These are phyloP conservation scores for Drosophila dunni DNA, from an alignment of 1,140 invertebrate genomes.

Conservation along the genomic window DNA sequence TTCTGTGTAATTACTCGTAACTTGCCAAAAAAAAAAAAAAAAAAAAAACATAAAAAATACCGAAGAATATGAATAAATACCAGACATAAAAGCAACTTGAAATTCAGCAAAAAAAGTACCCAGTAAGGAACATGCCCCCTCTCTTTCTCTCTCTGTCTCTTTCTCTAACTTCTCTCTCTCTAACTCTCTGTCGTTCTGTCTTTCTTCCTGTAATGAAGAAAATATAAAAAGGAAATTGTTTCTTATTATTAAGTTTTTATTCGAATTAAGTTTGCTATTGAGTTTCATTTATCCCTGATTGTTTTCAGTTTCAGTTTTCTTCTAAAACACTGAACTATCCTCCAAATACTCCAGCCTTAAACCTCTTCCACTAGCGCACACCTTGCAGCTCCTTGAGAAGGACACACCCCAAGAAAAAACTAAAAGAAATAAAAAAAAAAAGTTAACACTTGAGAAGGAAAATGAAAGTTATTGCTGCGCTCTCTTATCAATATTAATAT, in stretches of 20 bases:
- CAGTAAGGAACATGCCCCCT: slow-evolving; percentile 47
- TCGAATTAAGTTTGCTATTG: slow-evolving; percentile 13
- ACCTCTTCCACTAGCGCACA: slow-evolving; percentile 33
- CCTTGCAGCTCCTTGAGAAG: slow-evolving; percentile 28
- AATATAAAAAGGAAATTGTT: neutral
- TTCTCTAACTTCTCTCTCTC: slow-evolving; percentile 30
- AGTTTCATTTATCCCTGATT: slow-evolving; percentile 27
- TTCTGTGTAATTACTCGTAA: slow-evolving; percentile 68
- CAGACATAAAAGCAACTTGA: slow-evolving; percentile 63
- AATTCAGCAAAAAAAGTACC: slow-evolving; percentile 66
- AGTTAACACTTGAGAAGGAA: neutral
- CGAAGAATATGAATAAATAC: slow-evolving; percentile 6
- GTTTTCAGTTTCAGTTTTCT: slow-evolving; percentile 9
- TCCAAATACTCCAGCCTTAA: slow-evolving; percentile 21
- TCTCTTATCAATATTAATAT: slow-evolving; percentile 17
- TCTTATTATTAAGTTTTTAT: neutral
- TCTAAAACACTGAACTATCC: slow-evolving; percentile 31
- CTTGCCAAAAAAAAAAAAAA: slow-evolving; percentile 45
- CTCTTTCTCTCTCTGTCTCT: slow-evolving; percentile 39
- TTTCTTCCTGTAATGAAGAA: slow-evolving; percentile 8
- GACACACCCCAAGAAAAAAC: neutral
- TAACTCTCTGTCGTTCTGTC: slow-evolving; percentile 25
- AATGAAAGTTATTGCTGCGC: neutral
- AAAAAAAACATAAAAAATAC: slow-evolving; percentile 38
- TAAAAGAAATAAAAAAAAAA: neutral